These are phyloP conservation scores for Craniophora ligustri DNA, from an alignment of 2,888 invertebrate genomes.

Conservation along the genomic window DNA sequence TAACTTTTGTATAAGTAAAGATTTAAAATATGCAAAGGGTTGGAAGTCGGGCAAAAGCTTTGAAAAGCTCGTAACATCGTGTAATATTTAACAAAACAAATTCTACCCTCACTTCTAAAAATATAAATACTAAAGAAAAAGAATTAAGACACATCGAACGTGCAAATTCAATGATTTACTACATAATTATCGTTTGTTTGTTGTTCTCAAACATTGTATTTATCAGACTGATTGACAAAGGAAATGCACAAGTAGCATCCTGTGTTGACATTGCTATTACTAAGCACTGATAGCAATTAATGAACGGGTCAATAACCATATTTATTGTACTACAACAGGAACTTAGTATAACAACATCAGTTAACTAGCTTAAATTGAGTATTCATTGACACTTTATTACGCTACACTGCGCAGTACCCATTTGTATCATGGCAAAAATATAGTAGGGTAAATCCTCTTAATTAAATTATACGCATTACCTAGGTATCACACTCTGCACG, in stretches of 20 bases:
- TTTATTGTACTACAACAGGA: slow-evolving; percentile 16
- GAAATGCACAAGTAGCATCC: slow-evolving; percentile 40
- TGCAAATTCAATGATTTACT: background rate
- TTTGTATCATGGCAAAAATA: slow-evolving; percentile 1
- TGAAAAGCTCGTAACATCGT: background rate
- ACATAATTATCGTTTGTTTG: slow-evolving; percentile 16
- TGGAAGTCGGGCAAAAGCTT: slow-evolving; percentile 13
- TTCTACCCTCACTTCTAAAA: background rate
- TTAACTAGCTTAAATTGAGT: slow-evolving; percentile 7
- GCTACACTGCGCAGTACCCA: background rate
- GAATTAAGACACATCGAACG: too few relatives aligned
- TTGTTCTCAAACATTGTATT: slow-evolving; percentile 29
- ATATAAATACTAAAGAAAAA: too few relatives aligned
- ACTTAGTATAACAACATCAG: background rate
- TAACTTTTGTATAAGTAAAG: too few relatives aligned
- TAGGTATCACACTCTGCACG: slow-evolving; percentile 34
- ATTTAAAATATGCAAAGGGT: slow-evolving; percentile 37
- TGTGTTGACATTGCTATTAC: slow-evolving; percentile 15
- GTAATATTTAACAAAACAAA: slow-evolving; percentile 9
- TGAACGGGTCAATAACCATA: slow-evolving; percentile 40
- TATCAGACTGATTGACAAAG: slow-evolving; percentile 38
- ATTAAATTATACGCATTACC: slow-evolving; percentile 59
- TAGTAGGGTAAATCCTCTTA: slow-evolving; percentile 36
- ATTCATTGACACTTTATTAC: slow-evolving; percentile 13
- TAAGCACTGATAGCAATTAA: slow-evolving; percentile 27